These are phyloP conservation scores for Discoglossus pictus DNA, from an alignment of 2,797 vertebrate species.

Conservation along the genomic window DNA sequence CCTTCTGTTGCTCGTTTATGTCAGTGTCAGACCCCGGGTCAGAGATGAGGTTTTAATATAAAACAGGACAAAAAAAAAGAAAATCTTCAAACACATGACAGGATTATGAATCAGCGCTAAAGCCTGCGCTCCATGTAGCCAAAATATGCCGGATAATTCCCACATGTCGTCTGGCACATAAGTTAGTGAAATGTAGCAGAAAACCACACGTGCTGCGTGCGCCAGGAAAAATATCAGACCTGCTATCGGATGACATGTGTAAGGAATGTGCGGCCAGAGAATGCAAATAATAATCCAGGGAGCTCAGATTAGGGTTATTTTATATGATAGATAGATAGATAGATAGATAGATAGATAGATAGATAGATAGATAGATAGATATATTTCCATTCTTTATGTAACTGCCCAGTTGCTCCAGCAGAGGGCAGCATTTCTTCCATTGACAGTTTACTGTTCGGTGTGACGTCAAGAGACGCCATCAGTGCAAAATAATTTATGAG, in stretches of 20 bases:
- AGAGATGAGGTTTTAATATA: slow-evolving; percentile 3
- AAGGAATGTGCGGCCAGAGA: background rate
- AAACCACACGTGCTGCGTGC: background rate
- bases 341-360: too few species aligned
- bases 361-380: too few species aligned
- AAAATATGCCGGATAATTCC: slow-evolving; percentile 12
- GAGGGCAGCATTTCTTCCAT: too few species aligned
- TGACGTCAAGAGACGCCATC: too few species aligned
- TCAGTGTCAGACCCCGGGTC: background rate
- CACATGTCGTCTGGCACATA: slow-evolving; percentile 29
- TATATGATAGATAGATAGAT: too few species aligned
- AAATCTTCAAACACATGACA: slow-evolving; percentile 8
- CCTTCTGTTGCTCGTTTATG: too few species aligned
- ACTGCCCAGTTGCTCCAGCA: too few species aligned
- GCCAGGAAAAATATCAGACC: slow-evolving; percentile 10
- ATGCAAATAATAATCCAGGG: background rate
- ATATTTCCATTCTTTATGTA: too few species aligned
- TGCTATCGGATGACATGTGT: slow-evolving; percentile 3
- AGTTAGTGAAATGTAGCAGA: background rate
- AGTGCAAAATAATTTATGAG: too few species aligned
- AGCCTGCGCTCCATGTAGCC: background rate
- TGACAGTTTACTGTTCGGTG: too few species aligned
- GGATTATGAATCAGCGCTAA: slow-evolving; percentile 5
- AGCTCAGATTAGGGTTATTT: background rate
- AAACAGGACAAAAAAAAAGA: slow-evolving; percentile 14